Base-by-base conservation (phyloP, 2,797 vertebrate species). In the Lepilemur ruficaudatus region DNA sequence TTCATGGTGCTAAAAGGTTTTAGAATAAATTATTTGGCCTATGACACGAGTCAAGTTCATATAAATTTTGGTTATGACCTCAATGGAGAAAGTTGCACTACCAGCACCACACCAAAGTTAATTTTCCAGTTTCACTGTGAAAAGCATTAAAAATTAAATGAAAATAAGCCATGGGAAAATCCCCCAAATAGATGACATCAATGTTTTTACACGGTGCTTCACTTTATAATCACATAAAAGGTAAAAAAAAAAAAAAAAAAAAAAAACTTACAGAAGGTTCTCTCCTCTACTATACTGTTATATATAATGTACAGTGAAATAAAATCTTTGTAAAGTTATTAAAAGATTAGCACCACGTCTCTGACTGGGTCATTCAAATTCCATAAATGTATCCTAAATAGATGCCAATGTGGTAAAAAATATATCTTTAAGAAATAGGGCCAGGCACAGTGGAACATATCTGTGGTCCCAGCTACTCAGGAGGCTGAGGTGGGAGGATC, bases 1-100 rank as follows among this genome's bases (percentile, higher is more conserved):
- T 95, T 84, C 50, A 95, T 61, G 48, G 41, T 78, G 32, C 38
- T 84, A 55, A 95, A 61, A 83, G 70, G 55, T 67, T 97, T 86
- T 57, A 30, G 25, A 92, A 82, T 76, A 91, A 89, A 93, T 93
- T 84, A 43, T 14, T 84, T 85, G 35, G 32, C 41, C 14, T 80
- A 43, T 72, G 25, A 70, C 28, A 52, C 46, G 52, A 94, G 10
- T 82, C 25, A 83, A 73, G 28, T 59, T 95, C 50, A 76, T 18
- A 85, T 43, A 93, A 85, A 92, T 85, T 96, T 81, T 89, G 46
- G 35, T 69, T 90, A 75, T 55, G 67, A 30, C 18, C 23, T 90
- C 83, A 95, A 3, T 67, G 23, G 8, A 88, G 63, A 92, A 83
- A 84, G 23, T 67, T 50, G 22, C 23, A 75, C 11, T 57, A 55